Percentiles rank a stretch among this genome's conserved stretches.
Conservation (phyloP, 2,888 invertebrate genomes). For the Stegana nigrithorax region DNA sequence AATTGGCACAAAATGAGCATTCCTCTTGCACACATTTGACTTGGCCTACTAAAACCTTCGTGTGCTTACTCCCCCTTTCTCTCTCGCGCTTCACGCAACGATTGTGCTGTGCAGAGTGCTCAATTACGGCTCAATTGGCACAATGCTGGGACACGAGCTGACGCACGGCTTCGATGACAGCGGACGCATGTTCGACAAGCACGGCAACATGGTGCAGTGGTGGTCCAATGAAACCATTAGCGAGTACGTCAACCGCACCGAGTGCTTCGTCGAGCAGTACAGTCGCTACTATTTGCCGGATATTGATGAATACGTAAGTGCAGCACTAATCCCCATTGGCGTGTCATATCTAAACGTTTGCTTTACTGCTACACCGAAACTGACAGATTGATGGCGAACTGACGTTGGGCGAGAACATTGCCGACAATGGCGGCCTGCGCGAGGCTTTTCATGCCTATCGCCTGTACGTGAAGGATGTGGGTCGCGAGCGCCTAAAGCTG, state of each 20-base stretch:
- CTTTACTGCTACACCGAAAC: constrained; percentile 70
- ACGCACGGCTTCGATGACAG: constrained; percentile 72
- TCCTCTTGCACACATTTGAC: no score
- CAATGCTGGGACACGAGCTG: constrained; percentile 81
- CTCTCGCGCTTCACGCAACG: no score
- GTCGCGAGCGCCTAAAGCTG: constrained; percentile 73
- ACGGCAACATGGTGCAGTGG: constrained; percentile 90
- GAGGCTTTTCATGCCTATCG: constrained; percentile 79
- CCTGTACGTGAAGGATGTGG: constrained; percentile 71
- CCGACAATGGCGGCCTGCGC: constrained; percentile 84
- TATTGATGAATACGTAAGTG: constrained; percentile 73
- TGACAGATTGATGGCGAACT: constrained; percentile 79
- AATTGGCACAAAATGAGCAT: no score
- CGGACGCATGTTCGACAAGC: constrained; percentile 84
- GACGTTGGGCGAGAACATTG: constrained; percentile 85
- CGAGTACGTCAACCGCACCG: constrained; percentile 80
- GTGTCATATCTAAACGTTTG: constrained; percentile 74
- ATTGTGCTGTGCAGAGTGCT: constrained; percentile 79
- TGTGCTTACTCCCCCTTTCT: no score
- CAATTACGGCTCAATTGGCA: constrained; percentile 85
- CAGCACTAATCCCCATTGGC: neutral
- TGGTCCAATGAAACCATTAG: constrained; percentile 84
- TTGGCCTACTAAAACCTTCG: no score
- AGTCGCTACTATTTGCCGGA: constrained; percentile 75
- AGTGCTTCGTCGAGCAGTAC: constrained; percentile 90